Evolutionary conservation across 2,113 vertebrate species (phyloP).

Genomic region (Centrocercus urophasianus): DNA sequence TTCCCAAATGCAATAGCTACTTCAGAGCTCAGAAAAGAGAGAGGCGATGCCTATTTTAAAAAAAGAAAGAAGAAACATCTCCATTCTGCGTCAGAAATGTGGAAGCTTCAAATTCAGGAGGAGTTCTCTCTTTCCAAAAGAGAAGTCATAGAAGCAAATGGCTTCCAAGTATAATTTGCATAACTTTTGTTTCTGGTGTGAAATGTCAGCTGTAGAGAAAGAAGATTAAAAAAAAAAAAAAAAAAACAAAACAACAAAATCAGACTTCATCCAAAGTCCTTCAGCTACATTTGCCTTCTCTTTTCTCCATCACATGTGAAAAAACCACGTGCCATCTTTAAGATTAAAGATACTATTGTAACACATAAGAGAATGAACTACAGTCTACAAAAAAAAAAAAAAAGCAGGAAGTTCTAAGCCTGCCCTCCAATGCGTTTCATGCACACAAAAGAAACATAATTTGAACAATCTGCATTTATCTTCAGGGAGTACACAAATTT

Average conservation of each 20-base stretch:
- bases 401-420: background rate
- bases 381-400: rapidly evolving
- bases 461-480: rapidly evolving
- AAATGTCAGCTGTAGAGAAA: background rate
- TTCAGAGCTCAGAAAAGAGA: background rate
- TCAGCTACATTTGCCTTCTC: background rate
- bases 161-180: background rate
- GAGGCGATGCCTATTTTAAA: background rate
- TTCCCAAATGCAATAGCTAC: background rate
- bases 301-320: background rate
- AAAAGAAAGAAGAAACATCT: background rate
- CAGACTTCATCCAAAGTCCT: background rate
- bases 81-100: background rate
- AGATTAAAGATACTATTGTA: background rate
- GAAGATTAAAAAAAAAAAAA: background rate
- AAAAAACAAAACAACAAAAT: background rate
- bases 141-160: background rate
- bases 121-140: background rate
- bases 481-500: background rate
- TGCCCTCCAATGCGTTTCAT: rapidly evolving
- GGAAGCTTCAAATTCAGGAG: background rate
- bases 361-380: background rate
- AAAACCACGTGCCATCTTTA: background rate
- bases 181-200: background rate
- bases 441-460: background rate